A percentile compares a stretch with the other conserved stretches of the same genome.
Conservation (phyloP, 2,888 invertebrate species). For the Drosophila siamana region DNA sequence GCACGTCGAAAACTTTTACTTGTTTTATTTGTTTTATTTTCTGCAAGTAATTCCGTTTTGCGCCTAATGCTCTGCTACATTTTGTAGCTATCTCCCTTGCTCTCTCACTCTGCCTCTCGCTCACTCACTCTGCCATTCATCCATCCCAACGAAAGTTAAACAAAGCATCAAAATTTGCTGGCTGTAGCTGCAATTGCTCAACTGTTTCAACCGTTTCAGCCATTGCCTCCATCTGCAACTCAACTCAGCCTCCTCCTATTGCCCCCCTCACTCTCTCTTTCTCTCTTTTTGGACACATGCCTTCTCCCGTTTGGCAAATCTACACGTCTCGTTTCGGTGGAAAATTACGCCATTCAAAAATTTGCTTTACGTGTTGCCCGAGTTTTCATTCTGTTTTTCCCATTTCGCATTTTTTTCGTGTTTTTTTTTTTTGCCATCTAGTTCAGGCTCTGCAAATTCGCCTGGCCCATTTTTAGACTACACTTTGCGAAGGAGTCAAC, state of each 20-base stretch:
- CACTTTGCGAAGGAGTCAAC: slow-evolving; percentile 20
- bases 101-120: neutral
- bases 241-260: neutral
- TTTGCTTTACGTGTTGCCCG: slow-evolving; percentile 67
- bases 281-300: neutral
- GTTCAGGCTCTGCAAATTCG: slow-evolving; percentile 48
- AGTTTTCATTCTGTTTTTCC: slow-evolving; percentile 36
- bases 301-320: slow-evolving; percentile 18
- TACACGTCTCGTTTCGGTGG: slow-evolving; percentile 59
- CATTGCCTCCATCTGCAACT: slow-evolving; percentile 40
- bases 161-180: slow-evolving; percentile 62
- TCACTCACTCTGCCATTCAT: slow-evolving; percentile 7
- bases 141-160: slow-evolving; percentile 60
- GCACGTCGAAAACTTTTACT: slow-evolving; percentile 59
- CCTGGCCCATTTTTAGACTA: slow-evolving; percentile 54
- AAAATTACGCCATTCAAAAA: slow-evolving; percentile 75
- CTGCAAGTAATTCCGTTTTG: slow-evolving; percentile 70
- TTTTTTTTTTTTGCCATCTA: slow-evolving; percentile 30
- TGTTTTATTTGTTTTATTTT: slow-evolving; percentile 72
- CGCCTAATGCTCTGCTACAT: slow-evolving; percentile 66
- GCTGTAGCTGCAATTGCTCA: slow-evolving; percentile 62
- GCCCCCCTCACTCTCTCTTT: neutral
- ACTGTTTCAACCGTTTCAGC: slow-evolving; percentile 52
- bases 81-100: slow-evolving; percentile 22
- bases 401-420: neutral